A percentile compares a stretch with the other conserved stretches of the same genome.
Evolutionary conservation across 2,797 vertebrate species (phyloP).

Genomic region (Macrochelys suwanniensis): DNA sequence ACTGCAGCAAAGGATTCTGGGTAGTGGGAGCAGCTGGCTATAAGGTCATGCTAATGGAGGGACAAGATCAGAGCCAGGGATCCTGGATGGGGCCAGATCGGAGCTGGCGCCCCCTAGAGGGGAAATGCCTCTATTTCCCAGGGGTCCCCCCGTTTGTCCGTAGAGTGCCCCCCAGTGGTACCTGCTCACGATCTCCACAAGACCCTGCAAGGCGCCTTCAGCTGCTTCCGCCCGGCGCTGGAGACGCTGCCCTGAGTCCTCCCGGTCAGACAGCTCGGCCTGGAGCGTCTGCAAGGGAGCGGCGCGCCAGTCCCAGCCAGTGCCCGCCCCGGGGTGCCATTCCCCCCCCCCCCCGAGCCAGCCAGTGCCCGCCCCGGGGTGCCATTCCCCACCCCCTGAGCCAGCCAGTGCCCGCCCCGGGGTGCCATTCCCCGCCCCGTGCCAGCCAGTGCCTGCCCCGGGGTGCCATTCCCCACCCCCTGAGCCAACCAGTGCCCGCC

Average conservation of each 20-base stretch:
- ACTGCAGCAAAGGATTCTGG: background rate
- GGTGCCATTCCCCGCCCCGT: too few species aligned
- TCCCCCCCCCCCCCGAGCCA: too few species aligned
- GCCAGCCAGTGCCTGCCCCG: too few species aligned
- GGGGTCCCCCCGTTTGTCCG: background rate
- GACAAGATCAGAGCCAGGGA: background rate
- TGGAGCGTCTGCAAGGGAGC: conserved; percentile 77
- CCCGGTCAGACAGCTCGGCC: conserved; percentile 71
- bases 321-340: background rate
- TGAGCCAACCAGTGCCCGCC: rapidly evolving
- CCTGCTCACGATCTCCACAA: conserved; percentile 81
- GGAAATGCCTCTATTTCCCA: background rate
- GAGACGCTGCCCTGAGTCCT: conserved; percentile 70
- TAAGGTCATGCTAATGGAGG: too few species aligned
- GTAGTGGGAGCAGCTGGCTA: background rate
- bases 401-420: too few species aligned
- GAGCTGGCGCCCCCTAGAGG: too few species aligned
- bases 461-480: background rate
- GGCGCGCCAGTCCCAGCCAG: background rate
- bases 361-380: too few species aligned
- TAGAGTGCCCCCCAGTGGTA: conserved; percentile 14
- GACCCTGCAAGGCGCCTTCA: conserved; percentile 65
- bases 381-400: too few species aligned
- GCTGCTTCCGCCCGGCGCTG: conserved; percentile 68
- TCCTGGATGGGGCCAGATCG: background rate